These are phyloP conservation scores for Ceratitis capitata DNA, from an alignment of 1,140 invertebrate genomes.

Conservation along the genomic window DNA sequence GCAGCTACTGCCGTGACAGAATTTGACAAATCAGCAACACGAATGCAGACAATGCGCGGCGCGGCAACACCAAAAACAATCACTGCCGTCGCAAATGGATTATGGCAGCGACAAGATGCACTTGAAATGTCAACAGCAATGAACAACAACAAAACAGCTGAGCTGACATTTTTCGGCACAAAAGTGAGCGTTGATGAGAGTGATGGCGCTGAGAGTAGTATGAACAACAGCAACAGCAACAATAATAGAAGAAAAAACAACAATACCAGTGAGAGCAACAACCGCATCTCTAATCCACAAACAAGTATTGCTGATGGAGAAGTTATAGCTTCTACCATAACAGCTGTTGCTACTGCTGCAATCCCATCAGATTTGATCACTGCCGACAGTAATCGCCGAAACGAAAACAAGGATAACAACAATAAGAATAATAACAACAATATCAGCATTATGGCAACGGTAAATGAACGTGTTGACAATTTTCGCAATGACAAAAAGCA, in stretches of 20 bases:
- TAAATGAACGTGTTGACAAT: slow-evolving; percentile 16
- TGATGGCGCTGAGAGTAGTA: neutral
- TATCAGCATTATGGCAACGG: neutral
- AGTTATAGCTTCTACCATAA: too few species aligned
- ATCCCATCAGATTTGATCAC: neutral
- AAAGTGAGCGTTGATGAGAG: neutral
- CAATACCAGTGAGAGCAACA: neutral
- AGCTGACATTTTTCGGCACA: neutral
- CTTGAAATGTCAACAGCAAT: neutral
- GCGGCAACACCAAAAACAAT: neutral
- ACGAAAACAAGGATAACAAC: neutral
- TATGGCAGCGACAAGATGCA: neutral
- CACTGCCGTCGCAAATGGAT: neutral
- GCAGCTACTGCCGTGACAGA: neutral
- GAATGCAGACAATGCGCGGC: too few species aligned
- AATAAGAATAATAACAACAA: neutral
- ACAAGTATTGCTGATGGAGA: too few species aligned
- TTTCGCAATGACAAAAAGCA: neutral
- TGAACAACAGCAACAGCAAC: neutral
- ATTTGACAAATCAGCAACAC: slow-evolving; percentile 36
- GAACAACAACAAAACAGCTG: neutral
- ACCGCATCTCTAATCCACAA: too few species aligned
- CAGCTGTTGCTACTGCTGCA: neutral
- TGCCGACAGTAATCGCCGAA: neutral
- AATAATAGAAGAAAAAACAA: neutral